Base-by-base conservation (phyloP, 2,797 vertebrate species). In the Zenarchopterus dispar region DNA sequence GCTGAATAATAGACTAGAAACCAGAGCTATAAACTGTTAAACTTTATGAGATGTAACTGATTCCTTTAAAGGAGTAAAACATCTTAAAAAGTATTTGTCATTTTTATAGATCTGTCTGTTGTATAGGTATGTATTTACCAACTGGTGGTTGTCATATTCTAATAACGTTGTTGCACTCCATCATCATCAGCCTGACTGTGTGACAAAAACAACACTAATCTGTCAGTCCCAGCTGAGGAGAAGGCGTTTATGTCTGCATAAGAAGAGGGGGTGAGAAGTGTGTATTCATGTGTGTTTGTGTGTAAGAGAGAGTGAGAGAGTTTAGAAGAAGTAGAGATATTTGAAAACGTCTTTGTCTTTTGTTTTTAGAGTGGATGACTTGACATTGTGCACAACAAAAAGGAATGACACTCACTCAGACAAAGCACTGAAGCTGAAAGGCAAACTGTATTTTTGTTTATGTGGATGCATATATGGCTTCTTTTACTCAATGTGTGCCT, bases 141-240 rank as follows among this genome's bases (percentile, higher is more conserved):
- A 51, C 62, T 44, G 61, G 24, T 77, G 58, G 77, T 78, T 75
- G 78, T 75, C 75, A 79, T 70, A 33, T 15, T 8, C 22, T 22
- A 83, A 82, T 72, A 87, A 76, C 66, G 21, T 39, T 77, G 70
- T 77, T 74, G 42, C 61, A 62, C 75, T 73, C 82, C 62, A 84
- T 89, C 70, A 78, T 63, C 36, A 48, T 78, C 79, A 77, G 52
- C 48, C 47, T 73, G 83, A 78, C 74, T 83, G 81, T 69, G 70
- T 79, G 85, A 88, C 85, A 85, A 56, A n/a, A 43, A 36, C 84
- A 84, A 84, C 67, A 28, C 54, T 68, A 84, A 77, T 69, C 81
- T 81, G 89, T 88, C 90, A 89, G 71, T 91, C 86, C 88, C 50
- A 45, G 43, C 47, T 49, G 39, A 73, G 9, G 22, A 68, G 52